phyloP scores from a whole-genome alignment of 1,140 invertebrate species.

The Aphaenogaster ashmeadi region DNA sequence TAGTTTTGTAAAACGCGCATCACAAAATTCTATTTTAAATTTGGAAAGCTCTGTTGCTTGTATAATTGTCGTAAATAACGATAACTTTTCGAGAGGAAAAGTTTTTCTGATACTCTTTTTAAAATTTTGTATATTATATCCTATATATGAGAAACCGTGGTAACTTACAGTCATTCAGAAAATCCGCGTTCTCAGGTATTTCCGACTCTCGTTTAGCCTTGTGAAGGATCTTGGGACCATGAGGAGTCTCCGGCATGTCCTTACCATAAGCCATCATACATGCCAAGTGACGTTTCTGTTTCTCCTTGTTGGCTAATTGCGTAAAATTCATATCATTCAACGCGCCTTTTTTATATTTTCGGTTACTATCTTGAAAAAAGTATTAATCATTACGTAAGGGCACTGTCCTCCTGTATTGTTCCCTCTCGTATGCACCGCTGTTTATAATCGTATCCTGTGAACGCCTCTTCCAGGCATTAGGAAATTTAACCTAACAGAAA shows the following conservation, averaged over 20 bases:
- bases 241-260: constrained; percentile 85
- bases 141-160: neutral
- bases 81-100: neutral
- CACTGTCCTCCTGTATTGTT: constrained; percentile 82
- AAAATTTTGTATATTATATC: neutral
- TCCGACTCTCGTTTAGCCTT: constrained; percentile 64
- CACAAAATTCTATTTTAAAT: constrained; percentile 12
- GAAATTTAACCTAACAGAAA: constrained; percentile 67
- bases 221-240: constrained; percentile 76
- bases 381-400: constrained; percentile 82
- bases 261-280: constrained; percentile 86
- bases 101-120: neutral
- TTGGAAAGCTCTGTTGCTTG: neutral
- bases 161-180: constrained; percentile 81
- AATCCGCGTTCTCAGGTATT: constrained; percentile 73
- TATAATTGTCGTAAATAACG: neutral
- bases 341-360: neutral
- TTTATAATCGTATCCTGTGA: constrained; percentile 79
- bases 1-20: neutral
- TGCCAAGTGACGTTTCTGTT: constrained; percentile 85
- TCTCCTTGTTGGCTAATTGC: constrained; percentile 82
- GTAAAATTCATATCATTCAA: constrained; percentile 33
- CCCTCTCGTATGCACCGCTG: constrained; percentile 85
- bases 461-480: constrained; percentile 78
- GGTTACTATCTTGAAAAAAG: neutral